A percentile compares a stretch with the other conserved stretches of the same genome.
Conservation (phyloP, 2,113 vertebrate species). For the Nycticryphes semicollaris region DNA sequence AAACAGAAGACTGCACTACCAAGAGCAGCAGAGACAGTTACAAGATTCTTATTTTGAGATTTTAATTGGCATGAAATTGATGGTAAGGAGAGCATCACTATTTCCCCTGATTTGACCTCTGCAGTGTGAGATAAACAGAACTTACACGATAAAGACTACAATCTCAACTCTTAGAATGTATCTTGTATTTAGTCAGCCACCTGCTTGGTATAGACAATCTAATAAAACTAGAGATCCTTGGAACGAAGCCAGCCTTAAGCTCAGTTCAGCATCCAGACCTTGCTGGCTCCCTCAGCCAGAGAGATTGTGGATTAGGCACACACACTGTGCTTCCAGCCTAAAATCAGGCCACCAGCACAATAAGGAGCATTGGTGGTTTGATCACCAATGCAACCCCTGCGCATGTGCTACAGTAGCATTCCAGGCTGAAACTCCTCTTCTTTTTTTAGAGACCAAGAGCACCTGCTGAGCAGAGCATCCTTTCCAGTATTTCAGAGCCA, state of each 20-base stretch:
- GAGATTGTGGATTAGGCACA: accelerated
- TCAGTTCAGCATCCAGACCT: background rate
- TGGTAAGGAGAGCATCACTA: background rate
- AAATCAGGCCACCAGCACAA: background rate
- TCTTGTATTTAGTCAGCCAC: background rate
- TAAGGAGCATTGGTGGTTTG: accelerated
- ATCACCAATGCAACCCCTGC: background rate
- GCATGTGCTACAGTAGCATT: background rate
- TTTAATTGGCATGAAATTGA: slow-evolving; percentile 6
- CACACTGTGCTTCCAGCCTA: accelerated
- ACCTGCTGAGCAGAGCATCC: background rate
- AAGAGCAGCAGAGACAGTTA: background rate
- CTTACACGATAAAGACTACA: background rate
- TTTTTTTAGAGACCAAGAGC: background rate
- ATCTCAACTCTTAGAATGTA: background rate
- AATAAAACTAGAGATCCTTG: background rate
- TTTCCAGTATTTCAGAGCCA: background rate
- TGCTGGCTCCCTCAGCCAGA: background rate
- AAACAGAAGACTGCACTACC: background rate
- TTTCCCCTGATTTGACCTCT: background rate
- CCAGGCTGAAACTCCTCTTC: background rate
- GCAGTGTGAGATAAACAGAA: background rate
- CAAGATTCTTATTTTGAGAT: background rate
- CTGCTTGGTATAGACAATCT: background rate
- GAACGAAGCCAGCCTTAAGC: background rate